Conservation (phyloP, 1,140 invertebrate species). For the Heliconius hermathena region DNA sequence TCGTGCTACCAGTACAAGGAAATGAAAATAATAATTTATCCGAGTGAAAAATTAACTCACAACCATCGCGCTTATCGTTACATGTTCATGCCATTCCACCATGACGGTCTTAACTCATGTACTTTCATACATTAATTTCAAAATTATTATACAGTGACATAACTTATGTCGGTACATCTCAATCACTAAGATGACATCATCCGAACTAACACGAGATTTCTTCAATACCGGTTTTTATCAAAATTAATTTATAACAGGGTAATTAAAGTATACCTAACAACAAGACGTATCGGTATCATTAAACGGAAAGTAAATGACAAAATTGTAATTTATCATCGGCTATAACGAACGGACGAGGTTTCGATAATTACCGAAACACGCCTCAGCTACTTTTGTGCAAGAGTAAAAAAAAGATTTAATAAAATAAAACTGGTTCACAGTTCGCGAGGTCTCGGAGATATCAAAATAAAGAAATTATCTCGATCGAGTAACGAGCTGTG, state of each 20-base stretch:
- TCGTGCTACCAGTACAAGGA: no score
- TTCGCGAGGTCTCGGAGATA: constrained; percentile 45
- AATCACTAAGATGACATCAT: not conserved
- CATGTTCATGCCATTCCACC: no score
- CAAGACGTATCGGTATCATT: constrained; percentile 33
- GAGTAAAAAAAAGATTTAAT: constrained; percentile 35
- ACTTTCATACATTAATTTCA: not conserved
- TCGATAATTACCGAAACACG: constrained; percentile 51
- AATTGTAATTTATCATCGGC: constrained; percentile 48
- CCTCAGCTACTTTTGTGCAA: constrained; percentile 43
- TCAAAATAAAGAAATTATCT: constrained; percentile 70
- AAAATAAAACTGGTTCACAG: constrained; percentile 50
- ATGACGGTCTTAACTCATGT: no score
- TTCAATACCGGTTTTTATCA: constrained; percentile 14
- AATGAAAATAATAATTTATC: no score
- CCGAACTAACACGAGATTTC: not conserved
- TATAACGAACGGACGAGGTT: constrained; percentile 45
- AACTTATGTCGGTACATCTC: not conserved
- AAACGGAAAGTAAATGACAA: constrained; percentile 34
- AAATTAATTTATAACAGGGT: constrained; percentile 28
- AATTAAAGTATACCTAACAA: constrained; percentile 35
- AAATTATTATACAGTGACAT: not conserved
- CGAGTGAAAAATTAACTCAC: no score
- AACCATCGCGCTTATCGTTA: no score
- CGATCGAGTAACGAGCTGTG: constrained; percentile 52